Evolutionary conservation across 2,113 vertebrate species (phyloP).

Genomic region (Alectura lathami): DNA sequence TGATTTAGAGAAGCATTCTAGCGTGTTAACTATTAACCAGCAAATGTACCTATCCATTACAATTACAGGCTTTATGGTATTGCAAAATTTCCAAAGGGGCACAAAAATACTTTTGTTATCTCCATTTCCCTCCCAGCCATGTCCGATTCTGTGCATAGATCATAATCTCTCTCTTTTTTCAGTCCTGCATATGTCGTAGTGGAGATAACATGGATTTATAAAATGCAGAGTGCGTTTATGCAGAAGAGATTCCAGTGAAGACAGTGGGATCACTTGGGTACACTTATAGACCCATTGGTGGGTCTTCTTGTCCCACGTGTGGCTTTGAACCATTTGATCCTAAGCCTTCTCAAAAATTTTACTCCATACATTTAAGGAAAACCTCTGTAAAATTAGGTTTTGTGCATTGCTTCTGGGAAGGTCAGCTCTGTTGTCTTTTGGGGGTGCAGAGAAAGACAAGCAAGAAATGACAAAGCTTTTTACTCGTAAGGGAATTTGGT

Average conservation of each 20-base stretch:
- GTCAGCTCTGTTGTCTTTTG: background rate
- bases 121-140: conserved; percentile 27
- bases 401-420: background rate
- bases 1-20: conserved; percentile 63
- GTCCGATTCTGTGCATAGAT: conserved; percentile 23
- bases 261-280: background rate
- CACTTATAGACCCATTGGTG: background rate
- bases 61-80: conserved; percentile 53
- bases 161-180: background rate
- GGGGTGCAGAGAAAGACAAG: background rate
- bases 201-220: background rate
- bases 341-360: background rate
- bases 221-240: background rate
- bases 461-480: background rate
- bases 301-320: background rate
- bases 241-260: background rate
- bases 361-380: background rate
- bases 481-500: background rate
- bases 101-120: conserved; percentile 58
- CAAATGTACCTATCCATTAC: conserved; percentile 70
- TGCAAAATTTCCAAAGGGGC: conserved; percentile 38
- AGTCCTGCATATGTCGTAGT: background rate
- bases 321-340: background rate
- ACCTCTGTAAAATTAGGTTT: background rate
- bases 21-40: conserved; percentile 74